Percentiles rank a stretch among this genome's conserved stretches.
These are phyloP conservation scores for Sceloporus tristichus DNA, from an alignment of 2,113 vertebrate species.

Conservation along the genomic window DNA sequence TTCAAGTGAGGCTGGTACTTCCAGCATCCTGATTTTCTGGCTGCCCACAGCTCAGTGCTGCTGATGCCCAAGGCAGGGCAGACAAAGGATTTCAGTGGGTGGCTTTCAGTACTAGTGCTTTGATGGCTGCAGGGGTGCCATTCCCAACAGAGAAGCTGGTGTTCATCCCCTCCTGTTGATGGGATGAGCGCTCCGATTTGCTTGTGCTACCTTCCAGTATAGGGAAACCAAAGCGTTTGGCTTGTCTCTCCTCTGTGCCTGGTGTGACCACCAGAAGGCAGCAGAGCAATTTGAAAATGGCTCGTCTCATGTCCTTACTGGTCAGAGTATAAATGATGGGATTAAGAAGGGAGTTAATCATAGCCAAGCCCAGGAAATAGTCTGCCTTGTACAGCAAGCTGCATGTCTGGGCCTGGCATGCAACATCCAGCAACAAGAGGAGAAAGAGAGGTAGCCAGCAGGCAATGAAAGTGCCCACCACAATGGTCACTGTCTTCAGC, in stretches of 20 bases:
- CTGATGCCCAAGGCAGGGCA: not conserved
- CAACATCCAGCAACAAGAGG: slow-evolving; percentile 87
- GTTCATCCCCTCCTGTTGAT: slow-evolving; percentile 80
- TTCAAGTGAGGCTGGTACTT: too few species aligned
- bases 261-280: slow-evolving; percentile 66
- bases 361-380: slow-evolving; percentile 90
- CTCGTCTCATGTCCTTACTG: slow-evolving; percentile 88
- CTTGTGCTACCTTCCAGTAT: slow-evolving; percentile 87
- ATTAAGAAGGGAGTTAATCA: slow-evolving; percentile 91
- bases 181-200: slow-evolving; percentile 79
- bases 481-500: slow-evolving; percentile 88
- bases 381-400: slow-evolving; percentile 85
- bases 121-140: slow-evolving; percentile 75
- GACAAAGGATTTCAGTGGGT: slow-evolving; percentile 60
- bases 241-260: slow-evolving; percentile 16
- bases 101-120: slow-evolving; percentile 76
- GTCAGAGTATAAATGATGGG: slow-evolving; percentile 94
- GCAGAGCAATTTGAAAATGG: slow-evolving; percentile 85
- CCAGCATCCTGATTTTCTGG: not conserved
- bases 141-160: slow-evolving; percentile 82
- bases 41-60: not conserved
- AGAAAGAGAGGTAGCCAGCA: slow-evolving; percentile 92
- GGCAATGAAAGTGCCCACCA: slow-evolving; percentile 87
- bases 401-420: slow-evolving; percentile 75
- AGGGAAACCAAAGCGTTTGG: slow-evolving; percentile 75